Conservation (phyloP, 2,113 vertebrate species). For the Athene cunicularia region DNA sequence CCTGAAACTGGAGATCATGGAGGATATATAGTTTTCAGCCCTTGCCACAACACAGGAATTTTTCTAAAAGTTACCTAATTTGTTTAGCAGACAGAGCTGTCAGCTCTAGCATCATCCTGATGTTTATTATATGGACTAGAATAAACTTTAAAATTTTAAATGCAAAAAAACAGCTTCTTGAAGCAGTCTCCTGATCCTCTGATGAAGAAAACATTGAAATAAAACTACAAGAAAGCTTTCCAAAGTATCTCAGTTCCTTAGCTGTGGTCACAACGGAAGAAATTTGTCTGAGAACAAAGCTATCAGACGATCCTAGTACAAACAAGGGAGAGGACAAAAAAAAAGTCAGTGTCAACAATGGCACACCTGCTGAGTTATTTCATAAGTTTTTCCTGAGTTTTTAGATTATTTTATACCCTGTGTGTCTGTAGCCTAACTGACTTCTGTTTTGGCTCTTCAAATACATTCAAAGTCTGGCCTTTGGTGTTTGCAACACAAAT, state of each 20-base stretch:
- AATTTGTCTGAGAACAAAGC: not conserved
- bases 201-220: not conserved
- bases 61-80: not conserved
- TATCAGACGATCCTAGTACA: not conserved
- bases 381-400: not conserved
- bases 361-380: not conserved
- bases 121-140: not conserved
- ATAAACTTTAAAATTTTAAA: not conserved
- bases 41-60: not conserved
- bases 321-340: not conserved
- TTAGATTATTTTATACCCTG: not conserved
- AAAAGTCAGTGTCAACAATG: not conserved
- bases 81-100: not conserved
- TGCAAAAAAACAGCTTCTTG: not conserved
- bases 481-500: not conserved
- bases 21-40: not conserved
- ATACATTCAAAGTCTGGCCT: not conserved
- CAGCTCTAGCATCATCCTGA: not conserved
- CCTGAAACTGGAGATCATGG: not conserved
- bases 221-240: not conserved
- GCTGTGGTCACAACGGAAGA: not conserved
- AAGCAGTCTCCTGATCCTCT: not conserved
- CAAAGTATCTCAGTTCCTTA: not conserved
- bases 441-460: not conserved
- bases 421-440: not conserved